These are phyloP conservation scores for Pelvicachromis taeniatus DNA, from an alignment of 2,113 vertebrate genomes.

Conservation along the genomic window DNA sequence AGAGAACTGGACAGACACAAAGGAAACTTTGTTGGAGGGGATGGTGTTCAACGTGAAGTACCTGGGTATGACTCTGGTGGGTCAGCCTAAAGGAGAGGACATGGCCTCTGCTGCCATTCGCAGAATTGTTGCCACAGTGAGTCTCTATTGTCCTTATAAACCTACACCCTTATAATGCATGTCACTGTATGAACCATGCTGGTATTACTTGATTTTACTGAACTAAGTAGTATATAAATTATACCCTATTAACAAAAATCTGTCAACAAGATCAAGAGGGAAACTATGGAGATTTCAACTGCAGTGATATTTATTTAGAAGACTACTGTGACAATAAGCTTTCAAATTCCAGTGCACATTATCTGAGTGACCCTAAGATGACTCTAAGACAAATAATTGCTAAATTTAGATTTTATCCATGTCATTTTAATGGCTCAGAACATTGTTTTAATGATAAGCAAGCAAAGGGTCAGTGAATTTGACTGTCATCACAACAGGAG, in stretches of 20 bases:
- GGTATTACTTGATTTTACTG: not conserved
- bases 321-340: not conserved
- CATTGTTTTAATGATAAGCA: not conserved
- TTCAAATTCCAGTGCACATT: not conserved
- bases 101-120: conserved; percentile 87
- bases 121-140: conserved; percentile 82
- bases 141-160: not conserved
- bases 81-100: conserved; percentile 88
- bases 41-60: conserved; percentile 89
- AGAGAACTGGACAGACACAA: conserved; percentile 85
- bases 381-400: not conserved
- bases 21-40: conserved; percentile 86
- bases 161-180: not conserved
- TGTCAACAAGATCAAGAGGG: not conserved
- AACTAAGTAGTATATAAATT: not conserved
- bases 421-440: not conserved
- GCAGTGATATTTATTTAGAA: not conserved
- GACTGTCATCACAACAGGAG: not conserved
- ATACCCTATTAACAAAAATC: not conserved
- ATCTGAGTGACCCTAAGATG: not conserved
- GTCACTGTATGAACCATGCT: not conserved
- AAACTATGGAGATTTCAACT: not conserved
- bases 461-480: not conserved
- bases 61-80: conserved; percentile 88
- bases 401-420: not conserved